A percentile compares a stretch with the other conserved stretches of the same genome.
Conservation (phyloP, 2,888 invertebrate species). For the Agrotis ipsilon region DNA sequence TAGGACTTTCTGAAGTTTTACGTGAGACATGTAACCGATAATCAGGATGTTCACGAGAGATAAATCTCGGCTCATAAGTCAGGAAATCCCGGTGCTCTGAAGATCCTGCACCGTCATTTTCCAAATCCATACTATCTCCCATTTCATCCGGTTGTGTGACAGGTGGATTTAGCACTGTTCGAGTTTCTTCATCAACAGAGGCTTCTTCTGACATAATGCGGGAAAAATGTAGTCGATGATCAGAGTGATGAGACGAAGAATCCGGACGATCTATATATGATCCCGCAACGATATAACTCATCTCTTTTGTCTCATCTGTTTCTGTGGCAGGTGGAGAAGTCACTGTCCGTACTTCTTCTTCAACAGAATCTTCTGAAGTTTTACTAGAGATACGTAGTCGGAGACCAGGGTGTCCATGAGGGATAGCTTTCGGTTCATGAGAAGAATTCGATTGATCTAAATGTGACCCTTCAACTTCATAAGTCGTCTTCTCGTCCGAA, state of each 20-base stretch:
- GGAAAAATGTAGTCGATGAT: background rate
- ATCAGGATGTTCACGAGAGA: background rate
- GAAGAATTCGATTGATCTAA: no score
- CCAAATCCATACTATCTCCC: background rate
- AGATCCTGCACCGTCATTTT: background rate
- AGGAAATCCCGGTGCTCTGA: slow-evolving; percentile 30
- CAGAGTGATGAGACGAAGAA: background rate
- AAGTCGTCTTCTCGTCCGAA: no score
- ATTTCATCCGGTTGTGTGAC: background rate
- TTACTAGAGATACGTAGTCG: background rate
- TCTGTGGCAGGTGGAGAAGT: background rate
- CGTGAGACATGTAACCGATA: background rate
- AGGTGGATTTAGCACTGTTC: background rate
- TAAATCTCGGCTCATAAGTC: background rate
- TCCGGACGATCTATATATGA: slow-evolving; percentile 35
- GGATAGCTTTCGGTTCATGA: background rate
- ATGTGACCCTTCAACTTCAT: no score
- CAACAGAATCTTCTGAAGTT: background rate
- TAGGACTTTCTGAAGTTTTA: background rate
- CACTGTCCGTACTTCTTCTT: background rate
- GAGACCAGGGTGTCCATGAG: background rate
- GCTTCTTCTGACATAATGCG: background rate
- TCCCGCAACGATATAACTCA: slow-evolving; percentile 3
- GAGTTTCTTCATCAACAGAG: background rate
- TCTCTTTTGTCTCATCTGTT: background rate